A percentile compares a stretch with the other conserved stretches of the same genome.
These are phyloP conservation scores for Cyclura pinguis DNA, from an alignment of 2,797 vertebrate genomes.

Conservation along the genomic window DNA sequence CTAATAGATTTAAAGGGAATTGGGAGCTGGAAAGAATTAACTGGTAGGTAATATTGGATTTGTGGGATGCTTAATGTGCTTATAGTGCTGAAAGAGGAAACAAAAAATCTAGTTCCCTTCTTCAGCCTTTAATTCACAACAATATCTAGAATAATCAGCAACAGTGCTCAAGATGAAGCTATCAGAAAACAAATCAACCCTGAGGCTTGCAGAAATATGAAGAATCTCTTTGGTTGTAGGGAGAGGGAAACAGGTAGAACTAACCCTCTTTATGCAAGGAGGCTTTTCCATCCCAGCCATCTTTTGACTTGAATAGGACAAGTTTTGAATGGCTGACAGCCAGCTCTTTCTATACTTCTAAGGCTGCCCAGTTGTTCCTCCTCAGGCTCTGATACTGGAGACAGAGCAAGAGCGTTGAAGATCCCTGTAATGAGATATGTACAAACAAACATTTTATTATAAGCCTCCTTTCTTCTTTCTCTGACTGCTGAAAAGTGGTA, in stretches of 20 bases:
- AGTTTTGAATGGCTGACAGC: neutral
- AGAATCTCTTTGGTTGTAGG: neutral
- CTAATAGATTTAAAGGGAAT: neutral
- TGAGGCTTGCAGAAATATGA: neutral
- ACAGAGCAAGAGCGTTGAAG: too few species aligned
- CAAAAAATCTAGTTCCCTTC: neutral
- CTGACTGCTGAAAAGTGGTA: neutral
- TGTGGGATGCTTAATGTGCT: neutral
- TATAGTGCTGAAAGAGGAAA: too few species aligned
- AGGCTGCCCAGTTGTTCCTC: too few species aligned
- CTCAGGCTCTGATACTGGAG: too few species aligned
- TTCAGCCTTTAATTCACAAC: neutral
- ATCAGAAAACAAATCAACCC: neutral
- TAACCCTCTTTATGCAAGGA: too few species aligned
- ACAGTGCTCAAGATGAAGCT: neutral
- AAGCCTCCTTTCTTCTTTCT: neutral
- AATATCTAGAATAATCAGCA: neutral
- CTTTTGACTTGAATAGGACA: too few species aligned
- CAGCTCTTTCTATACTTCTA: too few species aligned
- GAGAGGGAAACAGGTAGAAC: neutral
- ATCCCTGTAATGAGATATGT: too few species aligned
- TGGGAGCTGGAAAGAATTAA: neutral
- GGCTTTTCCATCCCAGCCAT: too few species aligned
- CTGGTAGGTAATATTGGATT: neutral
- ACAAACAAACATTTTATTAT: neutral